phyloP scores from a whole-genome alignment of 2,797 vertebrate genomes.

The Carduelis carduelis region DNA sequence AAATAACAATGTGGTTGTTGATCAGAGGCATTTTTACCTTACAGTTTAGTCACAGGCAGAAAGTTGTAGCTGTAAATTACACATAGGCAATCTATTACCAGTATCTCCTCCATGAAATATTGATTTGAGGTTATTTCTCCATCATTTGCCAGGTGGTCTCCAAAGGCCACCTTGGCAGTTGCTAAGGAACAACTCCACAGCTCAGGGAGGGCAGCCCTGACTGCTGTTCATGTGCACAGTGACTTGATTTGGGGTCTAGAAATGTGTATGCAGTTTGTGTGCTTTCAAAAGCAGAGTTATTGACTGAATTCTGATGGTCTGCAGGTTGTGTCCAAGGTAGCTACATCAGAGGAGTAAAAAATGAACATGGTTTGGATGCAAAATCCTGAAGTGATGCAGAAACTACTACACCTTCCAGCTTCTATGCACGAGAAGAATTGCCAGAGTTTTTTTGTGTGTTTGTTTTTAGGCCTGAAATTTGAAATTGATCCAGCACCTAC shows the following conservation, averaged over 20 bases:
- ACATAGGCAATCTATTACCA: neutral
- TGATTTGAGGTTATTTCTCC: neutral
- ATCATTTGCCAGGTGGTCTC: neutral
- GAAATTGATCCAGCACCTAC: neutral
- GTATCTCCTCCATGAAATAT: neutral
- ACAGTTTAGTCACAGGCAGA: neutral
- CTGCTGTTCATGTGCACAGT: neutral
- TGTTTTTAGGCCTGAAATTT: neutral
- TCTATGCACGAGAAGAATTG: neutral
- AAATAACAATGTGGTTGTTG: neutral
- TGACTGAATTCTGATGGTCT: neutral
- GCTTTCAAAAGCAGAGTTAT: neutral
- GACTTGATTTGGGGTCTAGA: neutral
- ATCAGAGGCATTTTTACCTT: neutral
- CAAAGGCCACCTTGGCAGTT: neutral
- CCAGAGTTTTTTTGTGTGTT: neutral
- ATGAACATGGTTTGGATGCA: neutral
- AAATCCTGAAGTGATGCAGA: neutral
- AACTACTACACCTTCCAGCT: neutral
- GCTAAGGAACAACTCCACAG: neutral
- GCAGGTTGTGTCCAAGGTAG: neutral
- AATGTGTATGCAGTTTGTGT: neutral
- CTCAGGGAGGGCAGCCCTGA: neutral
- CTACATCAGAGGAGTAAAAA: neutral
- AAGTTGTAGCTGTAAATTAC: neutral